A percentile compares a stretch with the other conserved stretches of the same genome.
Conservation (phyloP, 2,113 vertebrate species). For the Tretioscincus oriximinensis region DNA sequence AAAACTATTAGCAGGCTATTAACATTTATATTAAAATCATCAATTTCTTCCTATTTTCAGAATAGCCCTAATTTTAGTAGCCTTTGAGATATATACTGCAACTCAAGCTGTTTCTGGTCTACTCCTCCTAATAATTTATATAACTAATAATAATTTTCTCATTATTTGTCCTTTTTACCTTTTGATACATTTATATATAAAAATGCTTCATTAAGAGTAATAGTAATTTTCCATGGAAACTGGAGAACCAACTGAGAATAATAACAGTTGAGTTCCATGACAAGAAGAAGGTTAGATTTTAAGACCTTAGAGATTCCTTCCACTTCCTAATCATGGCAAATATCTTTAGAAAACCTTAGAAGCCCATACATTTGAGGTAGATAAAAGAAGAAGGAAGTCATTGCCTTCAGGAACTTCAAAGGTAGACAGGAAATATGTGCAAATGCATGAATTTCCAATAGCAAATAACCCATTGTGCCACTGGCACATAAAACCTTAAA, state of each 20-base stretch:
- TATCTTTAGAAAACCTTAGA: neutral
- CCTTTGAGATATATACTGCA: too few relatives aligned
- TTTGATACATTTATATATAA: slow-evolving; percentile 10
- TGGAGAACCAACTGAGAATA: neutral
- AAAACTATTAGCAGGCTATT: too few relatives aligned
- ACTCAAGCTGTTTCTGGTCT: too few relatives aligned
- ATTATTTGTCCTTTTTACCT: slow-evolving; percentile 21
- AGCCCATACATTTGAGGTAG: neutral
- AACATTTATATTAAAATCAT: too few relatives aligned
- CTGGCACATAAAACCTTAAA: neutral
- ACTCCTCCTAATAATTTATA: too few relatives aligned
- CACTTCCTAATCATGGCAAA: too few relatives aligned
- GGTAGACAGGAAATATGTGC: neutral
- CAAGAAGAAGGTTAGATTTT: too few relatives aligned
- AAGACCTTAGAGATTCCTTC: too few relatives aligned
- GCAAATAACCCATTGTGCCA: neutral
- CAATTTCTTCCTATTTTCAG: too few relatives aligned
- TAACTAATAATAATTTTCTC: slow-evolving; percentile 10
- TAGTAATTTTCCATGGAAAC: slow-evolving; percentile 20
- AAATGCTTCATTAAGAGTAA: slow-evolving; percentile 16
- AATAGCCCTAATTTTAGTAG: too few relatives aligned
- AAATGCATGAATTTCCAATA: neutral
- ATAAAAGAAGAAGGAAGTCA: neutral
- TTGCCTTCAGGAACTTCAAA: neutral
- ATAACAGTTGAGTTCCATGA: neutral